A percentile compares a stretch with the other conserved stretches of the same genome.
phyloP scores from a whole-genome alignment of 1,140 invertebrate species.

The Adoxophyes honmai region DNA sequence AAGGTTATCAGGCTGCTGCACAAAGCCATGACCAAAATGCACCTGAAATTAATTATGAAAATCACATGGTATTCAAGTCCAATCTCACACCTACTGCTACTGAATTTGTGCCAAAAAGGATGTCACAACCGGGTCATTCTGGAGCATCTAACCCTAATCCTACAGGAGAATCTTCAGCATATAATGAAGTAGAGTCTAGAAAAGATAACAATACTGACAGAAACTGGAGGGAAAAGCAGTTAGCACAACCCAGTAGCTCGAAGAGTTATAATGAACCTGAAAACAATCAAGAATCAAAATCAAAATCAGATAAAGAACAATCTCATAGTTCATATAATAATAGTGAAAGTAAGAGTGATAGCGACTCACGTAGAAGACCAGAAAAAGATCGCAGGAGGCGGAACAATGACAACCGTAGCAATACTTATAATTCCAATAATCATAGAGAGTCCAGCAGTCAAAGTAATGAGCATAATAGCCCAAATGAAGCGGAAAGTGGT shows the following conservation, averaged over 20 bases:
- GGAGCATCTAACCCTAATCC: slow-evolving; percentile 25
- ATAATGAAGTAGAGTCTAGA: slow-evolving; percentile 27
- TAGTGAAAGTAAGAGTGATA: slow-evolving; percentile 31
- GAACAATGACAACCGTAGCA: slow-evolving; percentile 20
- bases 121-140: slow-evolving; percentile 14
- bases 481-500: slow-evolving; percentile 1
- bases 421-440: slow-evolving; percentile 13
- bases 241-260: slow-evolving; percentile 28
- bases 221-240: slow-evolving; percentile 54
- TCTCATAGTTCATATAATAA: slow-evolving; percentile 21
- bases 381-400: slow-evolving; percentile 24
- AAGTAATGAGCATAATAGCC: slow-evolving; percentile 16
- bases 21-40: slow-evolving; percentile 33
- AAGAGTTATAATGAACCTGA: slow-evolving; percentile 29
- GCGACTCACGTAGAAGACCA: slow-evolving; percentile 30
- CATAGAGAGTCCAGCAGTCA: slow-evolving; percentile 22
- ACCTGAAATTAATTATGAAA: slow-evolving; percentile 39
- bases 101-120: slow-evolving; percentile 71
- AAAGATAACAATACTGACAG: slow-evolving; percentile 34
- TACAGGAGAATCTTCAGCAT: slow-evolving; percentile 31
- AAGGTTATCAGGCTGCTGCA: slow-evolving; percentile 36
- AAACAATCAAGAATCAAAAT: slow-evolving; percentile 18
- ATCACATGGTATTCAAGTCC: slow-evolving; percentile 60
- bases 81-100: slow-evolving; percentile 67
- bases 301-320: slow-evolving; percentile 24